A percentile compares a stretch with the other conserved stretches of the same genome.
phyloP scores from a whole-genome alignment of 2,797 vertebrate genomes.

The Hylomyscus alleni region DNA sequence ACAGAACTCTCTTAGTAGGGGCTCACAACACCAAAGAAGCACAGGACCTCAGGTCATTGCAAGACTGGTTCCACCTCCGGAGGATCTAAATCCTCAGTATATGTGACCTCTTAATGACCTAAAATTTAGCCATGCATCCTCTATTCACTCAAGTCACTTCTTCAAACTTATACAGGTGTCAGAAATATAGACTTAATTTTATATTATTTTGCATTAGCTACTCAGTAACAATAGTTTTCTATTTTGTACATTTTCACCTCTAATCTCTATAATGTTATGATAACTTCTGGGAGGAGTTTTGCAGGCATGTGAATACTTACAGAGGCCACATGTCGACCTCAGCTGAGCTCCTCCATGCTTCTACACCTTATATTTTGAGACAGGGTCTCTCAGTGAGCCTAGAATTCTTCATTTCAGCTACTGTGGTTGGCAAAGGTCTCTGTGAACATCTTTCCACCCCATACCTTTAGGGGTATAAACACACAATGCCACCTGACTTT shows the following conservation, averaged over 20 bases:
- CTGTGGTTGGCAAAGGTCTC: no score
- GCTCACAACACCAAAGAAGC: not conserved
- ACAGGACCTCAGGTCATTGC: not conserved
- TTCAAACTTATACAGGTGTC: not conserved
- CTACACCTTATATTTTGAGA: not conserved
- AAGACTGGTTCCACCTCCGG: not conserved
- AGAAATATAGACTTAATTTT: not conserved
- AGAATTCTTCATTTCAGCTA: not conserved
- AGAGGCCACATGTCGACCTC: not conserved
- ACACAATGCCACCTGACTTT: not conserved
- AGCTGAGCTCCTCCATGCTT: not conserved
- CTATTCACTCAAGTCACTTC: not conserved
- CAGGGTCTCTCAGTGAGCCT: not conserved
- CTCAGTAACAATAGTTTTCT: not conserved
- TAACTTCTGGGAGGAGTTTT: not conserved
- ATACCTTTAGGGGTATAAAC: not conserved
- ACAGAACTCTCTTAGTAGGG: not conserved
- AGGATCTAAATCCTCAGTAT: not conserved
- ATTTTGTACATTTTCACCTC: not conserved
- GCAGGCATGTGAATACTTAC: not conserved
- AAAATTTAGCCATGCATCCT: not conserved
- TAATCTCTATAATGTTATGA: slow-evolving; percentile 3
- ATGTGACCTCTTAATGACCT: not conserved
- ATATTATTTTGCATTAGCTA: not conserved
- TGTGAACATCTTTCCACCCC: not conserved